Base-by-base conservation (phyloP, 2,888 invertebrate genomes). In the Chrysotoxum bicinctum region DNA sequence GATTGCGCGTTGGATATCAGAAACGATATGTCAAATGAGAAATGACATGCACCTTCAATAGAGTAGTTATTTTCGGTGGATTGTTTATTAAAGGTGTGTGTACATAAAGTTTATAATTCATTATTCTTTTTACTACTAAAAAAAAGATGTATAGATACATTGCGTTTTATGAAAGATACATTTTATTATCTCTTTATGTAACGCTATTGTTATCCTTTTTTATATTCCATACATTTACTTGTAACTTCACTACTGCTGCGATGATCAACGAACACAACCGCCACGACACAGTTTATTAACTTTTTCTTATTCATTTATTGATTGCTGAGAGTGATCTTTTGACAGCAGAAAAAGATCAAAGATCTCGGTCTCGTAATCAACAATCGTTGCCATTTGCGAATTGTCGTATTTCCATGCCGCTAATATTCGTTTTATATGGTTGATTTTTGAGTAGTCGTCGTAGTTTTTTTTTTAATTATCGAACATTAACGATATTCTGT, bases 341-440 rank as follows among this genome's bases (percentile, higher is more conserved):
- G 90, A 89, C 89, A 89, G 88, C 87, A 87, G 62, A 62, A 23
- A 86, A 87, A 89, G 90, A 90, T 90, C 90, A 90, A 89, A 90
- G 90, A 90, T 90, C 90, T 89, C 88, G 87, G 87, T 88, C 85
- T 80, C 85, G 88, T 88, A 89, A 89, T 89, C 89, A 88, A 64
- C 87, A 84, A 75, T 78, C 77, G 80, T 75, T 87, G 80, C 58
- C 77, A 77, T 77, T 81, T 77, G 80, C 45, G 60, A 54, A 62
- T 68, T 50, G 37, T 69, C 50, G 56, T 32, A 45, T 32, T 43
- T 52, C 40, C 45, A 45, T 69, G 66, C 43, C 60, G 58, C 26
- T 35, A 60, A 50, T 30, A 48, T 72, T 35, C 40, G 62, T 68
- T 73, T 35, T 62, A 54, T 48, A 58, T 75, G 48, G 74, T 58